Conservation (phyloP, 2,113 vertebrate genomes). For the Gymnarchus niloticus region DNA sequence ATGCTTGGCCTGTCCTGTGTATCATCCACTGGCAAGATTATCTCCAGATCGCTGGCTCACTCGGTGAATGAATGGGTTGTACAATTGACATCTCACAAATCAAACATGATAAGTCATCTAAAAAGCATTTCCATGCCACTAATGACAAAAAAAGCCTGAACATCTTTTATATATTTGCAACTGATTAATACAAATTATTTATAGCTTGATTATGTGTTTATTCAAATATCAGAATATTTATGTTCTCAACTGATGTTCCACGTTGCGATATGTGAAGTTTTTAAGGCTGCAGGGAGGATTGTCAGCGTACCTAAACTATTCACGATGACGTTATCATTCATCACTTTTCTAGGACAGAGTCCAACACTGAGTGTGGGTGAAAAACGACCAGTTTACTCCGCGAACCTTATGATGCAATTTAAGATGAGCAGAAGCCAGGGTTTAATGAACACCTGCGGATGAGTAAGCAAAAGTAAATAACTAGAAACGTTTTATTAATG, state of each 20-base stretch:
- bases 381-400: not conserved
- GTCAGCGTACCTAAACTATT: not conserved
- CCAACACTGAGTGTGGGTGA: not conserved
- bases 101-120: not conserved
- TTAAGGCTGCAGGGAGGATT: not conserved
- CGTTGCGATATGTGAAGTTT: not conserved
- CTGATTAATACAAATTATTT: not conserved
- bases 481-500: not conserved
- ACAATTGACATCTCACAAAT: not conserved
- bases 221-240: not conserved
- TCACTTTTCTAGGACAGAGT: not conserved
- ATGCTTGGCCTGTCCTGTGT: not conserved
- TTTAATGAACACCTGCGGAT: not conserved
- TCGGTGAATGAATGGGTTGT: not conserved
- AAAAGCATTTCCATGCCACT: not conserved
- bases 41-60: not conserved
- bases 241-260: not conserved
- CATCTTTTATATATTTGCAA: not conserved
- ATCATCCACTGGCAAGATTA: not conserved
- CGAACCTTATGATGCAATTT: conserved; percentile 7
- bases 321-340: not conserved
- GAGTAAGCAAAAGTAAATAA: not conserved
- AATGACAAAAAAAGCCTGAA: not conserved
- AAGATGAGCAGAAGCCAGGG: no score
- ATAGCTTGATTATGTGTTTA: not conserved